Evolutionary conservation across 1,140 invertebrate species (phyloP).

Genomic region (Bradysia coprophila): DNA sequence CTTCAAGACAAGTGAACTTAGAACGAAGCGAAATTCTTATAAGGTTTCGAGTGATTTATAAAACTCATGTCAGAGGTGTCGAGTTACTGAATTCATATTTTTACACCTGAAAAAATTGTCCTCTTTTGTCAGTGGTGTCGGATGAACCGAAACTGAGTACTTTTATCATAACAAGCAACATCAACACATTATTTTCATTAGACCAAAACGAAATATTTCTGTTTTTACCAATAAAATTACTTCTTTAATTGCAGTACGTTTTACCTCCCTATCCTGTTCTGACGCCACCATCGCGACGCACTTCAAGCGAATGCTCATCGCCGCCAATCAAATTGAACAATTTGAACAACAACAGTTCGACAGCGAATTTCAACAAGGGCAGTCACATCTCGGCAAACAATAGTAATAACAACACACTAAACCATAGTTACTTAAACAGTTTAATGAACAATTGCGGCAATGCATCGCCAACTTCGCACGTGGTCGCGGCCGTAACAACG

Average conservation of each 20-base stretch:
- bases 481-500: not conserved
- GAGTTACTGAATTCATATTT: no score
- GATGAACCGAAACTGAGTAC: no score
- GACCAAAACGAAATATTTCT: no score
- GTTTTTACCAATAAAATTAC: no score
- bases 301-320: slow-evolving; percentile 1
- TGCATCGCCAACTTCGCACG: not conserved
- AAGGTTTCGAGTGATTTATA: no score
- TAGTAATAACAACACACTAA: not conserved
- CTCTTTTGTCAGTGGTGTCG: no score
- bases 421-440: not conserved
- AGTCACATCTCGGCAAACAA: not conserved
- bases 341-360: not conserved
- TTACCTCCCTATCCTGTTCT: not conserved
- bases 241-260: not conserved
- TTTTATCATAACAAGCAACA: no score
- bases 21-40: no score
- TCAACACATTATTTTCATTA: no score
- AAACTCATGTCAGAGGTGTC: no score
- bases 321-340: slow-evolving; percentile 3
- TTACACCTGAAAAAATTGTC: no score
- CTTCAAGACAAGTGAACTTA: no score
- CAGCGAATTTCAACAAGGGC: not conserved
- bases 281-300: not conserved
- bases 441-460: not conserved